Evolutionary conservation across 2,888 invertebrate species (phyloP).

Genomic region (Cryptocephalus primarius): DNA sequence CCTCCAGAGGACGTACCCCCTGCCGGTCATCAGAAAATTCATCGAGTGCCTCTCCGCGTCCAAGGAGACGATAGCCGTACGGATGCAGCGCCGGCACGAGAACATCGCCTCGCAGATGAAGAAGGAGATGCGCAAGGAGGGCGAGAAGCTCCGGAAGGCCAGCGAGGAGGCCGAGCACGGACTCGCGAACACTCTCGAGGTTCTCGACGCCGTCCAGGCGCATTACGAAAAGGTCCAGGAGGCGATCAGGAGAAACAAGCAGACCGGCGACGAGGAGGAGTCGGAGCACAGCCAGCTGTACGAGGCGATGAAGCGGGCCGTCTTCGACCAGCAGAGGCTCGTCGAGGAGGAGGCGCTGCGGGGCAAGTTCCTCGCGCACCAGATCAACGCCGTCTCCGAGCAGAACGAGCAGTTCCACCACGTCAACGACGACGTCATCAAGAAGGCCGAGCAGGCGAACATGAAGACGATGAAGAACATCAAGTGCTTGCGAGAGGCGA

Average conservation of each 20-base stretch:
- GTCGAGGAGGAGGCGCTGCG: constrained; percentile 34
- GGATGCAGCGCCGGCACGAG: constrained; percentile 32
- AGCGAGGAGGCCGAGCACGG: constrained; percentile 24
- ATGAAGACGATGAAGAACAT: constrained; percentile 32
- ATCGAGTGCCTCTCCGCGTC: constrained; percentile 26
- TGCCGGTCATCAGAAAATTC: constrained; percentile 29
- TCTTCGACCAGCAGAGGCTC: constrained; percentile 30
- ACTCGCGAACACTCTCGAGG: constrained; percentile 19
- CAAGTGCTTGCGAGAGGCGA: constrained; percentile 25
- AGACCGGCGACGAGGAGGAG: constrained; percentile 10
- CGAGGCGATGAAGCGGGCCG: constrained; percentile 28
- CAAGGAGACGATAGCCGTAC: constrained; percentile 32
- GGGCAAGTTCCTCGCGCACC: constrained; percentile 29
- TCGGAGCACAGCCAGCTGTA: constrained; percentile 29
- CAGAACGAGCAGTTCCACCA: constrained; percentile 29
- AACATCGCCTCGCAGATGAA: constrained; percentile 33
- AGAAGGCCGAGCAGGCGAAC: constrained; percentile 30
- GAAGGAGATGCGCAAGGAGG: constrained; percentile 31
- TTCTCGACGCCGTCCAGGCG: constrained; percentile 23
- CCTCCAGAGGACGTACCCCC: constrained; percentile 27
- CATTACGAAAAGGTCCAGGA: constrained; percentile 23
- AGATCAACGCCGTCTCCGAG: constrained; percentile 30
- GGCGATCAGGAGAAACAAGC: constrained; percentile 17
- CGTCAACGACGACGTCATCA: constrained; percentile 29
- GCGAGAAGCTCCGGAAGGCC: constrained; percentile 24